Evolutionary conservation across 2,113 vertebrate species (phyloP).

Genomic region (Sitta europaea): DNA sequence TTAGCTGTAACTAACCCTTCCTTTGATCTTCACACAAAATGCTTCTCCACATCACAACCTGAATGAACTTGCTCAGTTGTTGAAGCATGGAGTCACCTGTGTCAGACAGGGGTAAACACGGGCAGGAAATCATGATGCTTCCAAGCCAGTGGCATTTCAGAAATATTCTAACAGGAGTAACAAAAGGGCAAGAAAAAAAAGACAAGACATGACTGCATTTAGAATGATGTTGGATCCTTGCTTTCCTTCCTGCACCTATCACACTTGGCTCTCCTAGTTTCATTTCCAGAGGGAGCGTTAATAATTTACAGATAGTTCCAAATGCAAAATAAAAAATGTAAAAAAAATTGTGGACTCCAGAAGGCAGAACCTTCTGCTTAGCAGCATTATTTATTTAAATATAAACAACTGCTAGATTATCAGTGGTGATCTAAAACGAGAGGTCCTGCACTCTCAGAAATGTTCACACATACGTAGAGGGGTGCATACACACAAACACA

Average conservation of each 20-base stretch:
- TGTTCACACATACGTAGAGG: not conserved
- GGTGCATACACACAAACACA: not conserved
- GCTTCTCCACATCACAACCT: not conserved
- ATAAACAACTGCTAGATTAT: constrained; percentile 6
- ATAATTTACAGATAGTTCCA: constrained; percentile 18
- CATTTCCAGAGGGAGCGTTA: constrained; percentile 1
- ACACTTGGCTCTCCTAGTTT: not conserved
- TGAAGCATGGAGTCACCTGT: rapidly evolving
- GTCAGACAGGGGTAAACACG: not conserved
- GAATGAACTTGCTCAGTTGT: rapidly evolving
- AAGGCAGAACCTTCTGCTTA: constrained; percentile 11
- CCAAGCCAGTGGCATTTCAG: not conserved
- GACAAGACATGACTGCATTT: not conserved
- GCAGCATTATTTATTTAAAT: not conserved
- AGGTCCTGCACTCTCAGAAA: not conserved
- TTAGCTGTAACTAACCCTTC: not conserved
- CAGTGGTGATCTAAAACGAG: not conserved
- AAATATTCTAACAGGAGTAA: not conserved
- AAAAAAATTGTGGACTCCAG: not conserved
- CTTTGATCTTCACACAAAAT: not conserved
- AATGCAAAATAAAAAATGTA: not conserved
- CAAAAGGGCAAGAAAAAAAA: not conserved
- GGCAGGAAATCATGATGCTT: not conserved
- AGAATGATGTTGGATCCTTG: not conserved
- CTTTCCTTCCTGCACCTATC: not conserved